Evolutionary conservation across 2,113 vertebrate species (phyloP).

Genomic region (Chauna torquata): DNA sequence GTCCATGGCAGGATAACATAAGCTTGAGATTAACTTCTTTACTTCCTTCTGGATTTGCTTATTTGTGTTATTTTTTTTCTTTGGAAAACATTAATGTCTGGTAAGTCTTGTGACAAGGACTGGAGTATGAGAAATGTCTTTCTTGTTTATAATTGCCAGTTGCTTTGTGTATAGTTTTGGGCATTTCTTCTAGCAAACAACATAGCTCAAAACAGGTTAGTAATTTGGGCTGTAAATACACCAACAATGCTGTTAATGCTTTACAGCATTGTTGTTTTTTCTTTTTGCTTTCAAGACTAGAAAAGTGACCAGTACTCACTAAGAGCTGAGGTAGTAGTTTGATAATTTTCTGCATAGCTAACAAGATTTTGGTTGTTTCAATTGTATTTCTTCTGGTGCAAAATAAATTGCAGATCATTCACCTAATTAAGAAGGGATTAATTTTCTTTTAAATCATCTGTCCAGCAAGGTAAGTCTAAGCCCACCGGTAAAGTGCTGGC

Average conservation of each 20-base stretch:
- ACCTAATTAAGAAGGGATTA: neutral
- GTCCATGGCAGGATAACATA: neutral
- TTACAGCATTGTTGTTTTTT: neutral
- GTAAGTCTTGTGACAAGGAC: neutral
- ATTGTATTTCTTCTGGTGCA: constrained; percentile 6
- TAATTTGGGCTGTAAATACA: neutral
- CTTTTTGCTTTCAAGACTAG: neutral
- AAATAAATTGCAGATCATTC: constrained; percentile 7
- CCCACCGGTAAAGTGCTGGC: neutral
- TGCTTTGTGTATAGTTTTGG: neutral
- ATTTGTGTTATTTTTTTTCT: neutral
- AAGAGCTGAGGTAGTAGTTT: neutral
- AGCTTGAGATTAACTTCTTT: neutral
- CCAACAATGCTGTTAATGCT: neutral
- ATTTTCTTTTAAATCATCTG: neutral
- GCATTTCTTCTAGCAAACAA: neutral
- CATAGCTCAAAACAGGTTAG: neutral
- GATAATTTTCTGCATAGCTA: neutral
- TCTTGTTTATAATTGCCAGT: neutral
- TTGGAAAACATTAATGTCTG: neutral
- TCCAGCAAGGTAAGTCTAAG: neutral
- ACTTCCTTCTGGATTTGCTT: neutral
- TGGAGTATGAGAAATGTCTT: neutral
- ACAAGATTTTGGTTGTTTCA: constrained; percentile 20
- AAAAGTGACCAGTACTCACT: neutral